These are phyloP conservation scores for Drosophila conformis DNA, from an alignment of 2,888 invertebrate genomes.

Conservation along the genomic window DNA sequence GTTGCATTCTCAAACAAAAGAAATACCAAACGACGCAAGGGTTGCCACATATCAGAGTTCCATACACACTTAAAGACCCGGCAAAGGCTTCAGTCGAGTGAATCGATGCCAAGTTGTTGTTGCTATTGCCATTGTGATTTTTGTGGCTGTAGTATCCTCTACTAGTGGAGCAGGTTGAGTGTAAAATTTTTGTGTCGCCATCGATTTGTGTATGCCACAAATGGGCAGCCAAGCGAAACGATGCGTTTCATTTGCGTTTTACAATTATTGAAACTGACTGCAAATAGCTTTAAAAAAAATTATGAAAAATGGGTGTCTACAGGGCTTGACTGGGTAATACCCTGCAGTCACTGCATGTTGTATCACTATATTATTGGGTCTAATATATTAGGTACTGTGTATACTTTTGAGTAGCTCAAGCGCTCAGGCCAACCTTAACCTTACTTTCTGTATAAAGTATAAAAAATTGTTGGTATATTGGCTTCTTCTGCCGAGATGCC, in stretches of 20 bases:
- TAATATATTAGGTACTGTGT: background rate
- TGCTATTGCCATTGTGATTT: slow-evolving; percentile 6
- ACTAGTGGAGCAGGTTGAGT: slow-evolving; percentile 73
- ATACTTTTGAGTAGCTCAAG: background rate
- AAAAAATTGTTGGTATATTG: background rate
- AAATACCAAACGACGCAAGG: slow-evolving; percentile 19
- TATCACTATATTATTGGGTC: background rate
- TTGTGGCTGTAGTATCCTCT: slow-evolving; percentile 12
- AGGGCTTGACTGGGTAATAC: background rate
- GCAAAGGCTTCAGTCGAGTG: slow-evolving; percentile 20
- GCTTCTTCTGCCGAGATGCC: background rate
- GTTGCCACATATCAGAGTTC: slow-evolving; percentile 26
- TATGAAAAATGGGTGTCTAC: background rate
- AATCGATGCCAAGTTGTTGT: slow-evolving; percentile 48
- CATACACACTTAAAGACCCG: slow-evolving; percentile 21
- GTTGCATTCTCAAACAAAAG: slow-evolving; percentile 41
- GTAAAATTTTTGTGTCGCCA: slow-evolving; percentile 57
- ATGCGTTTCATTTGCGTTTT: slow-evolving; percentile 50
- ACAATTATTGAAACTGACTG: slow-evolving; percentile 54
- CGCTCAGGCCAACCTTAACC: background rate
- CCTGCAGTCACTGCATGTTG: background rate
- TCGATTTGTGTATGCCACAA: slow-evolving; percentile 46
- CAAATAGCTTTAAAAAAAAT: background rate
- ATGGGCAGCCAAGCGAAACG: slow-evolving; percentile 47
- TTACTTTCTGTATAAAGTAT: background rate